Evolutionary conservation across 2,888 invertebrate genomes (phyloP), one percentile per base, ranked within the genome.

Genomic region (Sialis lutaria): DNA sequence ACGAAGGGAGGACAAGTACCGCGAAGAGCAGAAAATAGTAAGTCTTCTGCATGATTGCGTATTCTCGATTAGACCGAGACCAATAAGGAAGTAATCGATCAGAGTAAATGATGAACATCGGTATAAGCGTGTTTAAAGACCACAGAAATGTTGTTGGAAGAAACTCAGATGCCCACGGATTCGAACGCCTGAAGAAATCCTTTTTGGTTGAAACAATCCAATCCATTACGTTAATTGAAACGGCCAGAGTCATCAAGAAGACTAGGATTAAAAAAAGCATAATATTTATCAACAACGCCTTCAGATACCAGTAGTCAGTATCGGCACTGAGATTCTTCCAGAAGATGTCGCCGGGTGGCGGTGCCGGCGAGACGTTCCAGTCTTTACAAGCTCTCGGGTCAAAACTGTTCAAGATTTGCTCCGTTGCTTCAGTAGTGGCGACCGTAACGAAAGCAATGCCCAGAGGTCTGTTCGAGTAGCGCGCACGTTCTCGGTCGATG

Each of bases 401-500:
- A 57, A 82, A 82, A 50, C 79, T 71, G 44, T 70, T 72, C 4
- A 79, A 73, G 10, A 82, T 75, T 64, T 77, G 75, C 53, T 80
- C 76, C 1, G 80, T 81, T 54, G 75, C 69, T 56, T 77, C 74
- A 50, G 80, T 77, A 1, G 77, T 75, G 22, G 74, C 75, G n/a
- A 95, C 75, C 0, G 93, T 93, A 13, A 95, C 74, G 62, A 95
- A 95, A 5, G 89, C 90, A 54, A 95, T 85, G 41, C 92, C 92
- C 5, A 93, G 68, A 4, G 92, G 89, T 55, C 78, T 79, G 59
- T 81, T 80, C 45, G 92, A 65, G 1, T 90, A 84, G 48, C 77
- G 75, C 22, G 79, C 78, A 54, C 83, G 75, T 61, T 90, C 83
- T 51, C 79, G 73, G 53, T 86, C 83, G 0, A 90, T 83, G 61